phyloP scores from a whole-genome alignment of 92 coral and sea anemone genomes.

The Umimayanthus kanabou region DNA sequence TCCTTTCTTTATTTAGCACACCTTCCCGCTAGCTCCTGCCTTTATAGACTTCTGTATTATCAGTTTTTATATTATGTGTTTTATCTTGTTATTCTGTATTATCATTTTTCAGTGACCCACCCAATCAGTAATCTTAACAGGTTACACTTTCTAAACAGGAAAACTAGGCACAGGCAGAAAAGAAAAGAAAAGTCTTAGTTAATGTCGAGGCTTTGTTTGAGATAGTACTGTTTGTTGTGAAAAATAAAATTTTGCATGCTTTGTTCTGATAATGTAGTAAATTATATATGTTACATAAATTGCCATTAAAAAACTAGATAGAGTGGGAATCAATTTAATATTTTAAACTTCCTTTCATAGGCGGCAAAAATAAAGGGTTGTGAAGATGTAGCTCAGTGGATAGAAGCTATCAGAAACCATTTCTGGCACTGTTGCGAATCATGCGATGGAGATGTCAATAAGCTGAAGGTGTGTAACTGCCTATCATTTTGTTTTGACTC shows the following conservation, averaged over 20 bases:
- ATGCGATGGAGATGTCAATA: constrained; percentile 61
- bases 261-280: constrained; percentile 9
- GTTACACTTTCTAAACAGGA: constrained; percentile 2
- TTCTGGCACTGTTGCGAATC: constrained; percentile 71
- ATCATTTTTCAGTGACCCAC: constrained; percentile 1
- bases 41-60: background rate
- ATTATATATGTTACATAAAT: constrained; percentile 1
- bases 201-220: too few relatives aligned
- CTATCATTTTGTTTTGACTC: background rate
- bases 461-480: constrained; percentile 51
- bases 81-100: too few relatives aligned
- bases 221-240: background rate
- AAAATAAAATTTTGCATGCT: background rate
- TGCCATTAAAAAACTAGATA: background rate
- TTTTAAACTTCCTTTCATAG: constrained; percentile 44
- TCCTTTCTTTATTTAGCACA: background rate
- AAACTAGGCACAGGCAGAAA: constrained; percentile 1
- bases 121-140: background rate
- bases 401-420: constrained; percentile 65
- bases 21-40: background rate
- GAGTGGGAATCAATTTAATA: background rate
- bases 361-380: constrained; percentile 62
- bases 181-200: background rate
- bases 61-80: background rate
- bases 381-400: constrained; percentile 55